Base-by-base conservation (phyloP, 2,113 vertebrate species). In the Urocolius indicus region DNA sequence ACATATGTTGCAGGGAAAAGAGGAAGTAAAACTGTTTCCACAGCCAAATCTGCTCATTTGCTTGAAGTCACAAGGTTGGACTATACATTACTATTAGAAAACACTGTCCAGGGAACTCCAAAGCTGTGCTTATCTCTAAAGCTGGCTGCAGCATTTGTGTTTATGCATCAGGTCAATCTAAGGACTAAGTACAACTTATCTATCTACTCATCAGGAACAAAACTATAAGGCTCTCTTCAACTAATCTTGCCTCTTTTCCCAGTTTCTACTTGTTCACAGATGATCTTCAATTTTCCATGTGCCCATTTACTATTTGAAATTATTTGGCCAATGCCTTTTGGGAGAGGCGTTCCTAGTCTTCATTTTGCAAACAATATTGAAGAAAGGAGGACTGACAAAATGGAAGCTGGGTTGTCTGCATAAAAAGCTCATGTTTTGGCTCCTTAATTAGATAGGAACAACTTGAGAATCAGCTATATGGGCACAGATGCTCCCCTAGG, bases 41-140 rank as follows among this genome's bases (percentile, higher is more conserved):
- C 49, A 87, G 78, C 63, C 72, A 80, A 77, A 83, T 90, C 51
- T 52, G 13, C 34, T 78, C 52, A 29, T 71, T 84, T 88, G 46
- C 57, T 52, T 86, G 11, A 72, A 89, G 61, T 78, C 49, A 54
- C 55, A 67, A 67, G 12, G 16, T 16, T 84, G 67, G 58, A 71
- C 20, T 86, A 55, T 5, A n/a, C 61, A 45, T 75, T 58, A 78
- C 75, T 74, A 55, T 32, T 45, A 52, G 82, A 76, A 92, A 91
- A 95, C 88, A 94, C 68, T 94, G 84, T 83, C 78, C 91, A 91
- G 94, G 84, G 93, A 90, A 51, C 82, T 74, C 87, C 4, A 16
- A 89, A 83, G 76, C 65, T 9, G 4, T 32, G 67, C 92, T 96
- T 87, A 95, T 90, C 94, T 85, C 82, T 52, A 30, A 49, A 80